Evolutionary conservation across 2,888 invertebrate genomes (phyloP).

Genomic region (Drosophila anomelani): DNA sequence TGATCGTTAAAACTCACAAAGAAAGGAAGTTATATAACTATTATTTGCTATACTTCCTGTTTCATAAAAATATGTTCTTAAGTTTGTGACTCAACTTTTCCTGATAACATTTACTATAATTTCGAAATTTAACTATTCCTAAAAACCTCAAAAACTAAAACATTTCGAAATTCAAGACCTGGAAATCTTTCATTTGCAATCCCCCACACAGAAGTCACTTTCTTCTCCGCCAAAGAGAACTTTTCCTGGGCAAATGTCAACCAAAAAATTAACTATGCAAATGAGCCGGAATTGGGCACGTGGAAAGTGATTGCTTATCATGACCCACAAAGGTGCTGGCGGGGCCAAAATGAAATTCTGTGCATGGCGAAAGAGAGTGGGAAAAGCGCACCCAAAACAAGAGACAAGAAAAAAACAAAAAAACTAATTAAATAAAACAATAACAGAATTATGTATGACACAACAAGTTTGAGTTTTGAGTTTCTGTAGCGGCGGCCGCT

Average conservation of each 20-base stretch:
- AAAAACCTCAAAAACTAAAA: background rate
- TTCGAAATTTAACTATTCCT: background rate
- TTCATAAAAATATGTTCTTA: background rate
- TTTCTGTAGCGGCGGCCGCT: constrained; percentile 6
- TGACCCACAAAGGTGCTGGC: constrained; percentile 41
- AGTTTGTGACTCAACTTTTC: background rate
- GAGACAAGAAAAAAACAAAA: constrained; percentile 10
- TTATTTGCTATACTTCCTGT: background rate
- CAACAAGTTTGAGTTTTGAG: constrained; percentile 61
- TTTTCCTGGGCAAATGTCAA: constrained; percentile 34
- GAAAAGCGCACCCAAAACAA: constrained; percentile 29
- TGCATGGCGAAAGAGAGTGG: constrained; percentile 19
- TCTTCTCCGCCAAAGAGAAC: constrained; percentile 44
- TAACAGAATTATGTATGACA: constrained; percentile 67
- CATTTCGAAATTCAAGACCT: background rate
- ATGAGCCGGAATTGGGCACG: constrained; percentile 68
- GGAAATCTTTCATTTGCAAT: background rate
- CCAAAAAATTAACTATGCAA: constrained; percentile 70
- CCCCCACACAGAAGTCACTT: constrained; percentile 47
- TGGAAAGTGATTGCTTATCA: constrained; percentile 68
- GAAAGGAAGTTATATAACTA: constrained; percentile 1
- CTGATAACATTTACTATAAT: background rate
- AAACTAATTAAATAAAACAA: constrained; percentile 55
- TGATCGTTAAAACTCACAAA: background rate
- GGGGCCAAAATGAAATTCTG: constrained; percentile 37